These are phyloP conservation scores for Sebastes minor DNA, from an alignment of 2,797 vertebrate genomes.

Conservation along the genomic window DNA sequence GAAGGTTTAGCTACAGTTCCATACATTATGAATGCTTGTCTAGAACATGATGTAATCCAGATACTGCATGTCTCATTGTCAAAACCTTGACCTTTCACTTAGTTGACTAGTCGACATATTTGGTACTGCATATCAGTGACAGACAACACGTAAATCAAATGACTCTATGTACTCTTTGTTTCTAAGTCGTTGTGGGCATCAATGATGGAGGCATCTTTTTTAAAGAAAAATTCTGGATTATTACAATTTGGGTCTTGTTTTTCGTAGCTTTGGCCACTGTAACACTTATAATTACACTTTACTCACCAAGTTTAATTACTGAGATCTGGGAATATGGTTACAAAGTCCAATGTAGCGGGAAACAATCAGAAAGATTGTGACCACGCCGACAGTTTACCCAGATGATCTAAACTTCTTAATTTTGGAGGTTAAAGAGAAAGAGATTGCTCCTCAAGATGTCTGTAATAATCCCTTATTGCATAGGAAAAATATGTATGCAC, in stretches of 20 bases:
- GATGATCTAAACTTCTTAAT: neutral
- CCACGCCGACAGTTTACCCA: neutral
- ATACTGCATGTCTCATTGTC: neutral
- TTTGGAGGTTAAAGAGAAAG: neutral
- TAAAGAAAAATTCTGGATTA: neutral
- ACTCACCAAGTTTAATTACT: neutral
- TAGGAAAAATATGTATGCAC: neutral
- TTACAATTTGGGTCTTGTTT: neutral
- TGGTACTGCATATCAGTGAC: neutral
- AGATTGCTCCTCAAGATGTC: neutral
- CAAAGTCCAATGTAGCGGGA: neutral
- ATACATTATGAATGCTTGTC: conserved; percentile 3
- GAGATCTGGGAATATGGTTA: neutral
- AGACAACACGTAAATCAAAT: neutral
- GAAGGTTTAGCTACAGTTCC: neutral
- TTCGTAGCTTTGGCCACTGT: neutral
- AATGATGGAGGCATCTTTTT: neutral
- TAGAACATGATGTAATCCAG: neutral
- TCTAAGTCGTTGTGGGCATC: neutral
- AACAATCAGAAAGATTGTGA: neutral
- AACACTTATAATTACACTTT: neutral
- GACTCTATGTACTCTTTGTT: neutral
- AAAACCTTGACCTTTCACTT: neutral
- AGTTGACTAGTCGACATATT: neutral
- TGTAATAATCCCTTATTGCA: neutral